Percentiles rank a stretch among this genome's conserved stretches.
Conservation (phyloP, 1,140 invertebrate species). For the Heliconius hermathena region DNA sequence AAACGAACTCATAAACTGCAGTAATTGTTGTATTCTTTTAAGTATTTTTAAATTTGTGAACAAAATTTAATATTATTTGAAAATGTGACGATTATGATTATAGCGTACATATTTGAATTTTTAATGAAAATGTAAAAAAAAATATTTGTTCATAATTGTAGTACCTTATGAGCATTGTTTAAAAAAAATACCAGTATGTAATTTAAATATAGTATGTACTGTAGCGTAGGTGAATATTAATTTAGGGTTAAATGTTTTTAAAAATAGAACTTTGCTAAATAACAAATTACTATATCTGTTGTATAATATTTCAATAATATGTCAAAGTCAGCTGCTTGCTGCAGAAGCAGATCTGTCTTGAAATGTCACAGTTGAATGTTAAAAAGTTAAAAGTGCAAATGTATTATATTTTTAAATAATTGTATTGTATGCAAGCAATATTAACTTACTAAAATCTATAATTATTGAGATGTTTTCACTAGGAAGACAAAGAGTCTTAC, state of each 20-base stretch:
- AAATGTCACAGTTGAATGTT: constrained; percentile 33
- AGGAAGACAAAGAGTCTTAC: constrained; percentile 60
- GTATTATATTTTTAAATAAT: constrained; percentile 15
- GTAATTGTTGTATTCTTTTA: too few relatives aligned
- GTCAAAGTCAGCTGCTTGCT: constrained; percentile 48
- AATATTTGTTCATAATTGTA: too few relatives aligned
- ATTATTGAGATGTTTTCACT: constrained; percentile 61
- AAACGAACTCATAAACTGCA: neutral
- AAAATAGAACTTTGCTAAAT: neutral
- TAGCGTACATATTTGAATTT: too few relatives aligned
- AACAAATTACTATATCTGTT: neutral
- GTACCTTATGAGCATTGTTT: too few relatives aligned
- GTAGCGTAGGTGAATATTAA: neutral
- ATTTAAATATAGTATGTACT: too few relatives aligned
- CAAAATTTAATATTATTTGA: too few relatives aligned
- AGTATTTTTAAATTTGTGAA: too few relatives aligned
- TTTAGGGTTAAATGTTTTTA: neutral
- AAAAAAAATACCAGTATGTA: neutral
- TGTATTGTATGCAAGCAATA: constrained; percentile 17
- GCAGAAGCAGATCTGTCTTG: constrained; percentile 9
- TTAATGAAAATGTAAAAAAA: too few relatives aligned
- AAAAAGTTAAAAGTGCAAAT: constrained; percentile 20
- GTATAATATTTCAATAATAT: neutral
- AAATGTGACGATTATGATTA: too few relatives aligned
- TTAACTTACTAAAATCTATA: neutral